A percentile compares a stretch with the other conserved stretches of the same genome.
phyloP scores from a whole-genome alignment of 1,140 invertebrate genomes.

The Asbolus verrucosus region DNA sequence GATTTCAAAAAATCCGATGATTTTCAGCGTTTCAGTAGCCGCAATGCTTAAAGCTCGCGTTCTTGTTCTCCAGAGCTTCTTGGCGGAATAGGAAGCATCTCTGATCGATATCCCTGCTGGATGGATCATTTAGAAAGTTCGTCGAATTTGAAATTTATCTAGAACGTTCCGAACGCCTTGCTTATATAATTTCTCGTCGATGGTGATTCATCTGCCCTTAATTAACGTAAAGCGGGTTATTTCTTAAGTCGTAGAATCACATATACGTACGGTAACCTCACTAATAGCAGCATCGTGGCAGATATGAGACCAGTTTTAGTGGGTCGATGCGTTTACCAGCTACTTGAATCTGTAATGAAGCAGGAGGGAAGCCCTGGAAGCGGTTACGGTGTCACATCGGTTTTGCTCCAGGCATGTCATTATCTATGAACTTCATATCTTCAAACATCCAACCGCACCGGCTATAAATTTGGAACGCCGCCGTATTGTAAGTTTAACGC shows the following conservation, averaged over 20 bases:
- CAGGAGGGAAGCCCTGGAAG: slow-evolving; percentile 32
- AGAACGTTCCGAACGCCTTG: too few species aligned
- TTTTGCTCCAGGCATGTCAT: slow-evolving; percentile 42
- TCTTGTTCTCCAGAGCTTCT: too few species aligned
- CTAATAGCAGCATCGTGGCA: slow-evolving; percentile 29
- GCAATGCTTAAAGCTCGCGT: too few species aligned
- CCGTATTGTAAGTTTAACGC: slow-evolving; percentile 12
- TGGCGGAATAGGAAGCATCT: too few species aligned
- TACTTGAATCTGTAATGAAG: slow-evolving; percentile 42
- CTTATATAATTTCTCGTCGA: too few species aligned
- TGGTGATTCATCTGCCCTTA: too few species aligned
- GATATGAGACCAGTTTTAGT: slow-evolving; percentile 34
- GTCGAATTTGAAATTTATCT: too few species aligned
- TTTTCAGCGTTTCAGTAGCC: too few species aligned
- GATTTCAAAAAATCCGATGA: too few species aligned
- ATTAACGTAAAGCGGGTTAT: too few species aligned
- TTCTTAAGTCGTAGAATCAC: slow-evolving; percentile 25
- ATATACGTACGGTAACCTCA: slow-evolving; percentile 25
- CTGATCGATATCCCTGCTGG: too few species aligned
- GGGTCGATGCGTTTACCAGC: slow-evolving; percentile 39
- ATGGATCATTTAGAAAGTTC: too few species aligned
- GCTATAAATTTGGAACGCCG: slow-evolving; percentile 27
- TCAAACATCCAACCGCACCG: slow-evolving; percentile 30
- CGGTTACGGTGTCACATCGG: slow-evolving; percentile 39
- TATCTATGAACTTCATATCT: slow-evolving; percentile 44